phyloP scores from a whole-genome alignment of 1,140 invertebrate species.

The Caenorhabditis latens region DNA sequence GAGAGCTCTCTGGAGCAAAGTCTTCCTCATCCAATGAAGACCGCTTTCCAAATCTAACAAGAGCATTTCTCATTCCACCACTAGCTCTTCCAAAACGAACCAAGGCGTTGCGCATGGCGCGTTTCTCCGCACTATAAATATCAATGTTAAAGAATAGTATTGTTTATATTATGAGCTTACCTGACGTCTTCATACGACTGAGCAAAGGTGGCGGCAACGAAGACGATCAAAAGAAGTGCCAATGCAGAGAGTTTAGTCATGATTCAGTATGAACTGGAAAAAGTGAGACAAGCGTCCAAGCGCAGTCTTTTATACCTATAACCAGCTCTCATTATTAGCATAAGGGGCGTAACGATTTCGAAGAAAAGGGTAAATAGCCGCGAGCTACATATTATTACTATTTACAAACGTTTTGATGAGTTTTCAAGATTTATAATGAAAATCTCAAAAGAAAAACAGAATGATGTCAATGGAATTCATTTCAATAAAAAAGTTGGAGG shows the following conservation, averaged over 20 bases:
- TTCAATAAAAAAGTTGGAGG: background rate
- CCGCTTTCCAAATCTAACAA: constrained; percentile 65
- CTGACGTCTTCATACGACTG: constrained; percentile 54
- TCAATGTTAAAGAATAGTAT: background rate
- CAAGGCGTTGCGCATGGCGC: constrained; percentile 68
- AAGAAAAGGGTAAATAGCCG: constrained; percentile 36
- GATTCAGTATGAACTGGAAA: constrained; percentile 49
- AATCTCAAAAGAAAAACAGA: background rate
- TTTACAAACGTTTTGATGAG: constrained; percentile 53
- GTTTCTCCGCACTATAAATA: constrained; percentile 65
- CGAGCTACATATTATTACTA: constrained; percentile 35
- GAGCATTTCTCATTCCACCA: constrained; percentile 66
- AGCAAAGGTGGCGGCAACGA: constrained; percentile 13
- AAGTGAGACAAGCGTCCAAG: constrained; percentile 44
- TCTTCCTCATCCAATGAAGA: constrained; percentile 37
- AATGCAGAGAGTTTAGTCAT: constrained; percentile 47
- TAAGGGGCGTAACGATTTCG: background rate
- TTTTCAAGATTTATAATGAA: constrained; percentile 4
- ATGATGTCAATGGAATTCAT: constrained; percentile 30
- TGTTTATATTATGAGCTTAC: background rate
- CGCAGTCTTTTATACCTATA: constrained; percentile 53
- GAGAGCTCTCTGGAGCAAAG: constrained; percentile 34
- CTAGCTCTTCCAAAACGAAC: constrained; percentile 66
- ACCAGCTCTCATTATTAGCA: background rate
- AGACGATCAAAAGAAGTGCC: constrained; percentile 29